phyloP scores from a whole-genome alignment of 2,113 vertebrate genomes.

The Protobothrops mucrosquamatus region DNA sequence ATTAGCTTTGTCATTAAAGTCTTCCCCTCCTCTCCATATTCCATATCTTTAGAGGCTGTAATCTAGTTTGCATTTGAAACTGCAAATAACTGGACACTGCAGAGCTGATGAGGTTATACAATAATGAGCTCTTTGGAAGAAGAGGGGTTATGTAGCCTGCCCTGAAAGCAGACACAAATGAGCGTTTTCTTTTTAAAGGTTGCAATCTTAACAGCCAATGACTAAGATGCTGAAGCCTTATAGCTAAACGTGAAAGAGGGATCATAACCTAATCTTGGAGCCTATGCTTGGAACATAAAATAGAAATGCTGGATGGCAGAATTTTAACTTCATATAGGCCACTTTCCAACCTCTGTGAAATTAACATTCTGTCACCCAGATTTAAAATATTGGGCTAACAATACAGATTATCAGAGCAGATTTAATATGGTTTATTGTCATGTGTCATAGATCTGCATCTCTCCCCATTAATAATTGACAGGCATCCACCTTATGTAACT shows the following conservation, averaged over 20 bases:
- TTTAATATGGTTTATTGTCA: neutral
- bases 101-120: neutral
- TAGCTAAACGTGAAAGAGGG: neutral
- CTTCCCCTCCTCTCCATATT: slow-evolving; percentile 36
- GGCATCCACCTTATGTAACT: neutral
- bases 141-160: neutral
- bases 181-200: neutral
- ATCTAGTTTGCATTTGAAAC: slow-evolving; percentile 61
- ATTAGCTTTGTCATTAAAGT: slow-evolving; percentile 33
- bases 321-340: neutral
- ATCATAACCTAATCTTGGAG: neutral
- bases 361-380: neutral
- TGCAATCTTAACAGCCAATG: neutral
- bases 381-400: neutral
- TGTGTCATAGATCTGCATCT: neutral
- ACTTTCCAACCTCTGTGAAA: neutral
- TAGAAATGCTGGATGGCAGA: neutral
- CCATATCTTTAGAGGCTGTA: slow-evolving; percentile 52
- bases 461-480: neutral
- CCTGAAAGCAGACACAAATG: neutral
- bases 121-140: neutral
- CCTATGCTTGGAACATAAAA: neutral
- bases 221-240: neutral
- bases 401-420: neutral
- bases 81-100: slow-evolving; percentile 54